Evolutionary conservation across 2,888 invertebrate species (phyloP).

Genomic region (Rotaria sp.): DNA sequence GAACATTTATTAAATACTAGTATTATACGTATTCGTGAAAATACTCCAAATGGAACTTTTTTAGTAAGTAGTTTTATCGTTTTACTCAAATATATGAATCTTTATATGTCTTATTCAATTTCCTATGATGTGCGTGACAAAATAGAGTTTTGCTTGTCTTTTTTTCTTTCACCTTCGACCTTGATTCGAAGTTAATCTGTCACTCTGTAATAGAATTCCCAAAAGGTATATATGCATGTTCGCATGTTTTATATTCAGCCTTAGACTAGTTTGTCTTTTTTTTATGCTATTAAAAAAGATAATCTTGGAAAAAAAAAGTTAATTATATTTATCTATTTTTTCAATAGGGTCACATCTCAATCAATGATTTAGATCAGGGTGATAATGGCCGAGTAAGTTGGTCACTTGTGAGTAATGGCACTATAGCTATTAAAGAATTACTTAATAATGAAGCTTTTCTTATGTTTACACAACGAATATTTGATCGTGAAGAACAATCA

Average conservation of each 20-base stretch:
- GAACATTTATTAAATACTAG: background rate
- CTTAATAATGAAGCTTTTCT: constrained; percentile 14
- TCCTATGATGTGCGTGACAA: background rate
- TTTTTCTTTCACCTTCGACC: background rate
- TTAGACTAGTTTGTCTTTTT: background rate
- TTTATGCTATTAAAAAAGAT: background rate
- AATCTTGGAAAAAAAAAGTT: background rate
- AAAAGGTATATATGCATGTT: background rate
- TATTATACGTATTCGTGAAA: background rate
- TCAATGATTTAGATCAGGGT: constrained; percentile 1
- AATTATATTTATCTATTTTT: background rate
- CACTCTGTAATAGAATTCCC: background rate
- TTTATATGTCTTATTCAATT: background rate
- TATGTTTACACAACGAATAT: constrained; percentile 1
- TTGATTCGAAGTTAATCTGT: background rate
- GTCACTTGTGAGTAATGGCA: background rate
- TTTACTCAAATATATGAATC: background rate
- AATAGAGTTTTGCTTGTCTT: background rate
- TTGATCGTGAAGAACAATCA: background rate
- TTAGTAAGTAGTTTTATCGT: background rate
- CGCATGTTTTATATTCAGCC: background rate
- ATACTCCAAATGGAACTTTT: constrained; percentile 16
- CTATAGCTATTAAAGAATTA: background rate
- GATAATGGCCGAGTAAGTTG: constrained; percentile 12
- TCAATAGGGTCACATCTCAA: constrained; percentile 16